These are phyloP conservation scores for Salpingus planirostris DNA, from an alignment of 2,888 invertebrate genomes.

Conservation along the genomic window DNA sequence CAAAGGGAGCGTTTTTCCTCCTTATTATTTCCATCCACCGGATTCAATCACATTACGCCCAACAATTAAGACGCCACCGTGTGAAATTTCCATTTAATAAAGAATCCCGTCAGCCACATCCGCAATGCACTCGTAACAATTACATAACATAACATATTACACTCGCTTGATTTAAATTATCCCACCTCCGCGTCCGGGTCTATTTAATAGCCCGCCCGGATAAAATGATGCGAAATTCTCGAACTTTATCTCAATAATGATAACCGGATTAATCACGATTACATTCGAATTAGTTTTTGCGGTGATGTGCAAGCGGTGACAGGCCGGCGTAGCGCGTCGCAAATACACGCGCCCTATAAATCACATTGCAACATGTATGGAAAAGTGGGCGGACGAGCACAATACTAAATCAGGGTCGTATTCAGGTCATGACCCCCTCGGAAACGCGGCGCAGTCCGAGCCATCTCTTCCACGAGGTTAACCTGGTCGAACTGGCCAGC, in stretches of 20 bases:
- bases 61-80: too few species aligned
- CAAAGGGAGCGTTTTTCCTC: constrained; percentile 1
- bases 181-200: too few species aligned
- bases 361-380: constrained; percentile 26
- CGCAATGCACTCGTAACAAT: too few species aligned
- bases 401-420: constrained; percentile 24
- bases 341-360: constrained; percentile 24
- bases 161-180: too few species aligned
- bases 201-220: too few species aligned
- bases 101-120: too few species aligned
- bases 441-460: constrained; percentile 54
- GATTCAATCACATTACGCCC: constrained; percentile 1
- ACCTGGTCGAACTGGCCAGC: constrained; percentile 45
- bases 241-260: too few species aligned
- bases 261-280: constrained; percentile 21
- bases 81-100: too few species aligned
- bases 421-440: constrained; percentile 56
- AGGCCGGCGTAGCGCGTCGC: constrained; percentile 14
- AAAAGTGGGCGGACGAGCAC: constrained; percentile 21
- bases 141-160: too few species aligned
- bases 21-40: not conserved
- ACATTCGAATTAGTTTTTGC: constrained; percentile 23
- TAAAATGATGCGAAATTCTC: too few species aligned
- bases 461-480: constrained; percentile 57
- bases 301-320: constrained; percentile 17